Evolutionary conservation across 2,113 vertebrate species (phyloP).

Genomic region (Heloderma charlesbogerti): DNA sequence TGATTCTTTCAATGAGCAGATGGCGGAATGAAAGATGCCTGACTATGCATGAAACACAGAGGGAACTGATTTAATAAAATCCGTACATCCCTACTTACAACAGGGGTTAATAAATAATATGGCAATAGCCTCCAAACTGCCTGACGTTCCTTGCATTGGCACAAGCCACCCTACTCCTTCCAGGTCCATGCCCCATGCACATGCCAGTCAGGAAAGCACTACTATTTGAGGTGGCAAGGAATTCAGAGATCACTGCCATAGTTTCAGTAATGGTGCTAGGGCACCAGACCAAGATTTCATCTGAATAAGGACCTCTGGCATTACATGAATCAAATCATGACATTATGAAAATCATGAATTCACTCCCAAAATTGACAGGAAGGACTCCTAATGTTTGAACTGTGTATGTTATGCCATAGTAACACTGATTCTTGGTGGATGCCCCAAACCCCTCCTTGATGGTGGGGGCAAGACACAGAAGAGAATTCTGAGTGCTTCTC

Average conservation of each 20-base stretch:
- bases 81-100: not conserved
- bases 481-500: slow-evolving; percentile 55
- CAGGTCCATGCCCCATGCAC: not conserved
- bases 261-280: not conserved
- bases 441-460: slow-evolving; percentile 34
- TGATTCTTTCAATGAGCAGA: too few species aligned
- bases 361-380: not conserved
- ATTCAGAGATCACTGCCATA: not conserved
- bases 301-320: not conserved
- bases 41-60: too few species aligned
- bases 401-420: slow-evolving; percentile 14
- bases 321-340: slow-evolving; percentile 6
- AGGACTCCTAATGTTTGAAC: not conserved
- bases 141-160: not conserved
- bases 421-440: slow-evolving; percentile 35
- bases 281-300: not conserved
- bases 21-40: too few species aligned
- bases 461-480: slow-evolving; percentile 45
- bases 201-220: not conserved
- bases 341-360: accelerated
- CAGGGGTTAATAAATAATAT: not conserved
- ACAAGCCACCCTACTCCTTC: not conserved
- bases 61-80: too few species aligned
- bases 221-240: not conserved
- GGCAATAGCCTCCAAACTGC: not conserved